These are phyloP conservation scores for Coregonus suidteri DNA, from an alignment of 2,797 vertebrate genomes.

Conservation along the genomic window DNA sequence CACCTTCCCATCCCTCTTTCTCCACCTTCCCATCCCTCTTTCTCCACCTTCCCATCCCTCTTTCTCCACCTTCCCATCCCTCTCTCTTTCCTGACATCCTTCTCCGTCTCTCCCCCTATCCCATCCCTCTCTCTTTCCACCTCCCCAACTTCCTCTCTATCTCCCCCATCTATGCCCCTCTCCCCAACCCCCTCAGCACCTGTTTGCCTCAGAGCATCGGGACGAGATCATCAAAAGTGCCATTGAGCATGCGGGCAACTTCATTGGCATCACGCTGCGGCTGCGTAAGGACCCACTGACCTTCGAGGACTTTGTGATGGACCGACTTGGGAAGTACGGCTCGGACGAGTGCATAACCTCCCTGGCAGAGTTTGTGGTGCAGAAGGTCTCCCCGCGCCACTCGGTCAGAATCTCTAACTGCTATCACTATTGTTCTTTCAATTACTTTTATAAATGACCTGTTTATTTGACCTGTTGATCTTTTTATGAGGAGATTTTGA, in stretches of 20 bases:
- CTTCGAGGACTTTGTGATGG: constrained; percentile 87
- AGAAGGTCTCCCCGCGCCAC: constrained; percentile 93
- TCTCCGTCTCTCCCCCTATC: too few relatives aligned
- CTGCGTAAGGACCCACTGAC: constrained; percentile 89
- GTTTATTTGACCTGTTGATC: too few relatives aligned
- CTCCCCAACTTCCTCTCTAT: too few relatives aligned
- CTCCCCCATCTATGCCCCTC: not conserved
- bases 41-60: not conserved
- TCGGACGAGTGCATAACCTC: constrained; percentile 96
- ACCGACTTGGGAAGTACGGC: constrained; percentile 96
- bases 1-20: not conserved
- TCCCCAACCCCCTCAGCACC: constrained; percentile 76
- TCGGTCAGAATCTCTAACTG: constrained; percentile 74
- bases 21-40: too few relatives aligned
- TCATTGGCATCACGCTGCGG: constrained; percentile 90
- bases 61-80: not conserved
- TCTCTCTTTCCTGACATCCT: too few relatives aligned
- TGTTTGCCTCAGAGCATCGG: constrained; percentile 95
- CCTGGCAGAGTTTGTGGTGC: constrained; percentile 95
- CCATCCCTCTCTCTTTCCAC: too few relatives aligned
- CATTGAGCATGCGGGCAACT: constrained; percentile 96
- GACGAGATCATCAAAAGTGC: constrained; percentile 96
- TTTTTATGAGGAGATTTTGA: not conserved
- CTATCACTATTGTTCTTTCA: not conserved
- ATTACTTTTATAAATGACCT: not conserved